phyloP scores from a whole-genome alignment of 1,140 invertebrate genomes.

The Drosophila baimaii region DNA sequence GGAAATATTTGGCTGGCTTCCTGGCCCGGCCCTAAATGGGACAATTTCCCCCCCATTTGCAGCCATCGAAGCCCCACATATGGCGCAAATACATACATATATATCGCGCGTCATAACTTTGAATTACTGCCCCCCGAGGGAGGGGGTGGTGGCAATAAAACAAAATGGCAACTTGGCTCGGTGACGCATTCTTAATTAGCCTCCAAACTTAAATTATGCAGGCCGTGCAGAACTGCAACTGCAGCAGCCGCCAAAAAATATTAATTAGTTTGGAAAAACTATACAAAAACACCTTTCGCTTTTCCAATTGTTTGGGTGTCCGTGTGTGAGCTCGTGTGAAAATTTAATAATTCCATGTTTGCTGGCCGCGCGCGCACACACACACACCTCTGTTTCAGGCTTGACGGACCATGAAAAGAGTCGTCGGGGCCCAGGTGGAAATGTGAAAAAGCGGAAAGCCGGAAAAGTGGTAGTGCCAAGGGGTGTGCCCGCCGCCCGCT shows the following conservation, averaged over 20 bases:
- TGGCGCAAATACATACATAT: background rate
- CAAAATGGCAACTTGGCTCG: constrained; percentile 38
- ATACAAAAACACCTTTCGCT: constrained; percentile 24
- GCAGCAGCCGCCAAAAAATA: constrained; percentile 23
- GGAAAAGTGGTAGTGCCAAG: constrained; percentile 21
- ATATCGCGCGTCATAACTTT: constrained; percentile 39
- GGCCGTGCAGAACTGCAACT: constrained; percentile 13
- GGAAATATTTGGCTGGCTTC: constrained; percentile 70
- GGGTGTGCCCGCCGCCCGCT: no score
- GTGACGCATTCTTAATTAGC: constrained; percentile 50
- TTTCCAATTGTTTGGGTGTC: constrained; percentile 38
- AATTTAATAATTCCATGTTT: constrained; percentile 74
- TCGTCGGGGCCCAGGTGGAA: constrained; percentile 49
- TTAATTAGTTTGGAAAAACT: constrained; percentile 46
- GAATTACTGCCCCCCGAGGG: constrained; percentile 18
- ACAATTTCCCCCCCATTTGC: constrained; percentile 9
- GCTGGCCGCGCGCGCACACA: constrained; percentile 15
- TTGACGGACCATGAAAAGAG: constrained; percentile 77
- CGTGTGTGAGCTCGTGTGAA: constrained; percentile 65
- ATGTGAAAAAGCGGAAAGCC: constrained; percentile 29
- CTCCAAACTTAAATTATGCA: constrained; percentile 22
- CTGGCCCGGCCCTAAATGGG: constrained; percentile 27
- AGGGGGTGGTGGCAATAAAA: constrained; percentile 22
- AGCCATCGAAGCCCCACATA: constrained; percentile 42
- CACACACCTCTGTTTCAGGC: constrained; percentile 54